Evolutionary conservation across 2,888 invertebrate species (phyloP).

Genomic region (Tipula vernalis): DNA sequence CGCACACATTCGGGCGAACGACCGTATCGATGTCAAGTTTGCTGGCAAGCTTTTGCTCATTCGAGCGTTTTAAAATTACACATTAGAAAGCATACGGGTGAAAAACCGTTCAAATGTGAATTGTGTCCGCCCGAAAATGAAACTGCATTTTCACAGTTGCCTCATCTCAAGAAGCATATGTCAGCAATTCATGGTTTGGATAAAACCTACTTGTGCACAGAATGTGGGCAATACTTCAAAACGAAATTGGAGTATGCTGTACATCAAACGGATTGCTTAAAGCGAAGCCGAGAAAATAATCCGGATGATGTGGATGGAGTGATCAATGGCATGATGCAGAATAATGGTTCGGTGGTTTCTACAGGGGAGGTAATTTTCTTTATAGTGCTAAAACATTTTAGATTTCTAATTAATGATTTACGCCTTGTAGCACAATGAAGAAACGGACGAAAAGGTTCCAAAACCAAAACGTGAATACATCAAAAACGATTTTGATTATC

Average conservation of each 20-base stretch:
- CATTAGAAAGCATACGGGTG: conserved; percentile 71
- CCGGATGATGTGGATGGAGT: not conserved
- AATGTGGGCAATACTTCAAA: conserved; percentile 61
- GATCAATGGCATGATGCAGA: not conserved
- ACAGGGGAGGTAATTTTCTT: not conserved
- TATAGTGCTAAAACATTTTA: not conserved
- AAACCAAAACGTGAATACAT: conserved; percentile 20
- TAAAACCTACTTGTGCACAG: conserved; percentile 63
- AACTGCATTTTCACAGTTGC: conserved; percentile 65
- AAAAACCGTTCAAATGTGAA: conserved; percentile 65
- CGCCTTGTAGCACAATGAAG: not conserved
- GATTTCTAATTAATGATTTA: not conserved
- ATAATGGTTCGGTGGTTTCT: not conserved
- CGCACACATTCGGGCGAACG: conserved; percentile 74
- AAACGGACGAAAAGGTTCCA: not conserved
- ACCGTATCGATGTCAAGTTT: conserved; percentile 67
- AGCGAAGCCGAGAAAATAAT: not conserved
- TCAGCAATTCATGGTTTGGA: conserved; percentile 66
- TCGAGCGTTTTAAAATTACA: conserved; percentile 76
- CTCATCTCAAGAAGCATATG: conserved; percentile 83
- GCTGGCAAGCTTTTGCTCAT: conserved; percentile 67
- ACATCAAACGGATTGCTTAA: conserved; percentile 43
- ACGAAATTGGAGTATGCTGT: conserved; percentile 58
- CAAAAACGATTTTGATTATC: conserved; percentile 25
- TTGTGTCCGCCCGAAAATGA: conserved; percentile 45